These are phyloP conservation scores for Atlantisia rogersi DNA, from an alignment of 2,113 vertebrate genomes.

Conservation along the genomic window DNA sequence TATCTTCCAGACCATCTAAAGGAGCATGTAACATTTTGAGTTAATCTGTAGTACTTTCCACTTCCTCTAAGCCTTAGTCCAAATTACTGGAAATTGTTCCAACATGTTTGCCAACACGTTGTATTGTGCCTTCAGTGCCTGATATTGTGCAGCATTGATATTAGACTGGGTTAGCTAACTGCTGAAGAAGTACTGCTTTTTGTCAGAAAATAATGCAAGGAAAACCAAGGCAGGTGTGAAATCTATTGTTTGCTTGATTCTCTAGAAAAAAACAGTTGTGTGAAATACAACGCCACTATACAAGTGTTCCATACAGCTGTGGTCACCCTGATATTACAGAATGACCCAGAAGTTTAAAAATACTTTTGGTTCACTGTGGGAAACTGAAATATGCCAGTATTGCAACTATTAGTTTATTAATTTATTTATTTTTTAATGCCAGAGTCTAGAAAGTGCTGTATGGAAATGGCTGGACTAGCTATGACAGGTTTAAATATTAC, in stretches of 20 bases:
- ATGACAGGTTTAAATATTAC: not conserved
- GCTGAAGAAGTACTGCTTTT: not conserved
- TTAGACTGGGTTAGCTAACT: not conserved
- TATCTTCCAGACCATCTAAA: not conserved
- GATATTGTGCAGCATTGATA: not conserved
- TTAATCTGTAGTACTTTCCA: not conserved
- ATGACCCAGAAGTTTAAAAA: not conserved
- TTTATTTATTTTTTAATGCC: not conserved
- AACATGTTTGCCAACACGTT: not conserved
- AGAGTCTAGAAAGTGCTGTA: not conserved
- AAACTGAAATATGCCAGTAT: not conserved
- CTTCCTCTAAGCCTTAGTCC: not conserved
- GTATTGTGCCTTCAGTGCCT: not conserved
- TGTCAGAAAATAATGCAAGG: not conserved
- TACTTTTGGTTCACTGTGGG: not conserved
- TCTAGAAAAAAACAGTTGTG: too few species aligned
- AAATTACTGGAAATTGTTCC: slow-evolving; percentile 29
- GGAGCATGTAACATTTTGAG: not conserved
- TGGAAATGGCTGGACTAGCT: not conserved
- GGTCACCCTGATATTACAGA: not conserved
- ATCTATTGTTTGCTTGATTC: too few species aligned
- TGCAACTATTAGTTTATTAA: not conserved
- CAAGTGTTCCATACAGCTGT: not conserved
- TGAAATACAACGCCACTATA: not conserved
- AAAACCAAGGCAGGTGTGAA: not conserved